Percentiles rank a stretch among this genome's conserved stretches.
phyloP scores from a whole-genome alignment of 2,888 invertebrate genomes.

The Desoria tigrina region DNA sequence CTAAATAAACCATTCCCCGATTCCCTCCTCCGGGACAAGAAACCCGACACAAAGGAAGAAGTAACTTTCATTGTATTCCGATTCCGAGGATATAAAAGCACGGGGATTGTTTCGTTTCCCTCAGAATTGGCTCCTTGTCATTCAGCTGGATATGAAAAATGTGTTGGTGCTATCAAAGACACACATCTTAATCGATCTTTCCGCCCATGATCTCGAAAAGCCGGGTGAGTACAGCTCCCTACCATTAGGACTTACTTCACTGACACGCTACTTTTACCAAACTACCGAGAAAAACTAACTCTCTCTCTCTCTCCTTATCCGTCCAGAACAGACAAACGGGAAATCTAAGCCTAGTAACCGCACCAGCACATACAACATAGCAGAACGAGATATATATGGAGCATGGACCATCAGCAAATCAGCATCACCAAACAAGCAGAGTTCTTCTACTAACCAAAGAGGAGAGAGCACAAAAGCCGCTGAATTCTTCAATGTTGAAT shows the following conservation, averaged over 20 bases:
- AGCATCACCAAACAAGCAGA: too few relatives aligned
- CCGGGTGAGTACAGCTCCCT: neutral
- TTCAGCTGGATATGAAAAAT: slow-evolving; percentile 19
- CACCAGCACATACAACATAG: too few relatives aligned
- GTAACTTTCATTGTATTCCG: too few relatives aligned
- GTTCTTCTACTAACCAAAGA: too few relatives aligned
- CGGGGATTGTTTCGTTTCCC: slow-evolving; percentile 7
- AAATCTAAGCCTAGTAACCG: neutral
- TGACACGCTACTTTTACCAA: neutral
- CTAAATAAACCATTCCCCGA: too few relatives aligned
- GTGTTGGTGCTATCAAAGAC: slow-evolving; percentile 23
- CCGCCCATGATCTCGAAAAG: neutral
- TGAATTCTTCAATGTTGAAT: too few relatives aligned
- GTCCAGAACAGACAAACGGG: neutral
- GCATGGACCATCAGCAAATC: too few relatives aligned
- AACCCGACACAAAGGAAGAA: too few relatives aligned
- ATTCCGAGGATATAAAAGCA: too few relatives aligned
- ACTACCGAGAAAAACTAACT: neutral
- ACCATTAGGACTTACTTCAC: neutral
- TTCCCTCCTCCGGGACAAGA: too few relatives aligned
- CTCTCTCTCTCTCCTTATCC: neutral
- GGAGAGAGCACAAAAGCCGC: too few relatives aligned
- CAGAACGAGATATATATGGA: too few relatives aligned
- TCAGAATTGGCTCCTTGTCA: slow-evolving; percentile 10
- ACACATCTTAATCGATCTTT: slow-evolving; percentile 30